Conservation (phyloP, 2,113 vertebrate species). For the Paratilapia polleni region DNA sequence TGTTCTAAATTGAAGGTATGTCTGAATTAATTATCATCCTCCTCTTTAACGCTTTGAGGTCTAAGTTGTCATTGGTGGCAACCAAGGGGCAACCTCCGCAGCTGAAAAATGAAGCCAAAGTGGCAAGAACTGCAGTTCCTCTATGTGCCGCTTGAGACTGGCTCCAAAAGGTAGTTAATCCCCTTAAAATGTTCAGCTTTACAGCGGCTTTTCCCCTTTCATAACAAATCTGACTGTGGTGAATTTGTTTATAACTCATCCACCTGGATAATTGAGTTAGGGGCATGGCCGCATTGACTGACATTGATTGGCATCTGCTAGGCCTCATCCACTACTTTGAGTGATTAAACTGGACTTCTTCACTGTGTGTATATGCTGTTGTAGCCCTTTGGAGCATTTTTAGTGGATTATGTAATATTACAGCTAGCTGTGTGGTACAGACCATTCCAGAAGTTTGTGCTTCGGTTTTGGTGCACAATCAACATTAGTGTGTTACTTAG, state of each 20-base stretch:
- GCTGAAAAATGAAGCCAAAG: background rate
- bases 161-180: background rate
- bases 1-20: background rate
- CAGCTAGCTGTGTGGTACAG: too few species aligned
- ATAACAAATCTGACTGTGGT: background rate
- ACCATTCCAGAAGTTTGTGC: too few species aligned
- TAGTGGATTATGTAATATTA: too few species aligned
- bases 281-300: background rate
- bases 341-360: too few species aligned
- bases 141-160: background rate
- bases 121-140: background rate
- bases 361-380: too few species aligned
- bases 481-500: background rate
- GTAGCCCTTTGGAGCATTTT: too few species aligned
- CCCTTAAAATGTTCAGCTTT: background rate
- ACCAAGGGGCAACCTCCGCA: background rate
- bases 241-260: background rate
- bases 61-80: rapidly evolving
- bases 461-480: background rate
- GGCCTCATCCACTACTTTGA: too few species aligned
- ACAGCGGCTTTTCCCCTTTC: background rate
- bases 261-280: background rate
- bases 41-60: background rate
- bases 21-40: background rate
- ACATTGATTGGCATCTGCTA: too few species aligned